Evolutionary conservation across 2,888 invertebrate genomes (phyloP), one percentile per base, ranked within the genome.

Genomic region (Euplexia lucipara): DNA sequence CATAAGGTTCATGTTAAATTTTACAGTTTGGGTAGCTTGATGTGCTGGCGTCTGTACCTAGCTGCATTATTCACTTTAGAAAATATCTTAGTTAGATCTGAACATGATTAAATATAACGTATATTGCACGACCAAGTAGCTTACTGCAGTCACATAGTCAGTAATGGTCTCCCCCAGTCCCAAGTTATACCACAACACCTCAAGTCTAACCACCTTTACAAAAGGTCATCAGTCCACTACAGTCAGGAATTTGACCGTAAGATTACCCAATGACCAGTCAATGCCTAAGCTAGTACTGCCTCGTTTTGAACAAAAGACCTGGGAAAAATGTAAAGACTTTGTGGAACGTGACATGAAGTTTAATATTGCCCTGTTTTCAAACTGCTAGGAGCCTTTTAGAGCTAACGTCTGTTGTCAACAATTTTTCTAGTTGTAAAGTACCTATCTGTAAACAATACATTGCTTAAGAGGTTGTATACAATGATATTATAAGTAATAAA

Each of bases 271-370:
- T 18, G 8, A 9, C 9, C 16, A 39, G 47, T n/a, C 32, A 20
- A 45, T 54, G 34, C 37, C 52, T 42, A 30, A 30, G 8, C 49
- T 18, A 4, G 20, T 35, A 20, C 62, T 49, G 34, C 49, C 26
- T 35, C 7, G 34, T 70, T 69, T 39, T 14, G 14, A 49, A 62
- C 62, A 44, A 70, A 68, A 61, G 39, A 49, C 16, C 20, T 35
- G 44, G 35, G 41, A 56, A 49, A 56, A 35, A 45, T 39, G 20
- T 70, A 34, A 37, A 48, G 47, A 47, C 14, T 60, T 70, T 42
- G 18, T 42, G 18, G 22, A 62, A 69, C 53, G 70, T 70, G 70
- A 54, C 62, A 39, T 49, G 42, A 61, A 69, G 37, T 62, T 62
- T 49, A 44, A 39, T 30, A 54, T 26, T 49, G 14, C 26, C 48